Evolutionary conservation across 2,888 invertebrate genomes (phyloP).

Genomic region (Calliopum simillimum): DNA sequence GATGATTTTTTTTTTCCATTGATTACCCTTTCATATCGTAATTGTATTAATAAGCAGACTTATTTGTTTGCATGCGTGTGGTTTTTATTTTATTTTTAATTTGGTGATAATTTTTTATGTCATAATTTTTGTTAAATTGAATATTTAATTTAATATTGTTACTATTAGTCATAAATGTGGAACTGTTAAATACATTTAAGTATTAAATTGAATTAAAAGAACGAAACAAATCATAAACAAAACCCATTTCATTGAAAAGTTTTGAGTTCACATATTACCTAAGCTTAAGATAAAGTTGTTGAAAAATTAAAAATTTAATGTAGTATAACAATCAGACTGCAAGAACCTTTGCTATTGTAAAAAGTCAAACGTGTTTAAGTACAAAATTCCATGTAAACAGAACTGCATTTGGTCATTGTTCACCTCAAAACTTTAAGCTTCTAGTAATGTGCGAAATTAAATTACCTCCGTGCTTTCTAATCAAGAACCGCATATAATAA

Average conservation of each 20-base stretch:
- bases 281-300: neutral
- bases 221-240: neutral
- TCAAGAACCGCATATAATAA: neutral
- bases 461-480: neutral
- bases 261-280: too few relatives aligned
- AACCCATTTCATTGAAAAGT: neutral
- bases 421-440: too few relatives aligned
- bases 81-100: neutral
- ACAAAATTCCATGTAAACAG: too few relatives aligned
- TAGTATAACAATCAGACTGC: neutral
- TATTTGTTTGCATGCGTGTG: too few relatives aligned
- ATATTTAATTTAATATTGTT: constrained; percentile 7
- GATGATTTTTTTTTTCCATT: too few relatives aligned
- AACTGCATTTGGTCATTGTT: too few relatives aligned
- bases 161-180: constrained; percentile 24
- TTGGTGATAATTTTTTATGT: constrained; percentile 9
- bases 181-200: constrained; percentile 9
- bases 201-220: constrained; percentile 15
- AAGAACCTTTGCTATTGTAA: too few relatives aligned
- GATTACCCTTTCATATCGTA: too few relatives aligned
- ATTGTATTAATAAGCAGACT: too few relatives aligned
- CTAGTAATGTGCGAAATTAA: neutral
- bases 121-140: constrained; percentile 15
- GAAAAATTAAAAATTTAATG: neutral
- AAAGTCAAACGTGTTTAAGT: too few relatives aligned